These are phyloP conservation scores for Scopus umbretta DNA, from an alignment of 2,113 vertebrate genomes.

Conservation along the genomic window DNA sequence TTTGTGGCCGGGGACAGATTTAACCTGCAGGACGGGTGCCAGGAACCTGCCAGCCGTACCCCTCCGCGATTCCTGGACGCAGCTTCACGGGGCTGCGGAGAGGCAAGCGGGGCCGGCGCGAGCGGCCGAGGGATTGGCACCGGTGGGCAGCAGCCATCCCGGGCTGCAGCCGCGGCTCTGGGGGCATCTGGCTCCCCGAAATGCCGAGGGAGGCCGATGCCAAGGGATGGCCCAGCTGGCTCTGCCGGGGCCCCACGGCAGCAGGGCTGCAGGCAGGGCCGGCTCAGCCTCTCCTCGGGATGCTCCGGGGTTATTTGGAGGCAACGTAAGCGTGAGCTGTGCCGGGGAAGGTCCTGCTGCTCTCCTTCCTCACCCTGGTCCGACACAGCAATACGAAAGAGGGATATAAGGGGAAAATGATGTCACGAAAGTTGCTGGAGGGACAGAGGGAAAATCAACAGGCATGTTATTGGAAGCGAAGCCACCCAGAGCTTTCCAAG, in stretches of 20 bases:
- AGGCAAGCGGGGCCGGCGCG: rapidly evolving
- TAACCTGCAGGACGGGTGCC: background rate
- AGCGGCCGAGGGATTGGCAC: background rate
- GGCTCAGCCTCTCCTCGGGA: background rate
- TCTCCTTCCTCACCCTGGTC: background rate
- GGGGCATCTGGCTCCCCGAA: background rate
- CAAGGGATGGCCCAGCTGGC: background rate
- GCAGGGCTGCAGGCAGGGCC: background rate
- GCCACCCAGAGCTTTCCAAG: background rate
- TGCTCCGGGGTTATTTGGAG: background rate
- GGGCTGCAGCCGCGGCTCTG: background rate
- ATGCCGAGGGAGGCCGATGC: rapidly evolving
- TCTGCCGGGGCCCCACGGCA: background rate
- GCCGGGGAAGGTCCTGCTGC: background rate
- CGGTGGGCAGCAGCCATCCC: rapidly evolving
- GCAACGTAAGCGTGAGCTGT: rapidly evolving
- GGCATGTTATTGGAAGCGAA: background rate
- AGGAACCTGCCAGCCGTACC: background rate
- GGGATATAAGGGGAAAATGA: background rate
- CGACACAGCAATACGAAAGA: background rate
- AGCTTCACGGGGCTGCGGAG: background rate
- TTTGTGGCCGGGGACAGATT: slow-evolving; percentile 54
- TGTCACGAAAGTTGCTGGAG: background rate
- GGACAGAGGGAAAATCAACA: background rate
- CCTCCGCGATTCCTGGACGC: background rate